Conservation (phyloP, 2,888 invertebrate genomes). For the Scaptomyza caliginosa region DNA sequence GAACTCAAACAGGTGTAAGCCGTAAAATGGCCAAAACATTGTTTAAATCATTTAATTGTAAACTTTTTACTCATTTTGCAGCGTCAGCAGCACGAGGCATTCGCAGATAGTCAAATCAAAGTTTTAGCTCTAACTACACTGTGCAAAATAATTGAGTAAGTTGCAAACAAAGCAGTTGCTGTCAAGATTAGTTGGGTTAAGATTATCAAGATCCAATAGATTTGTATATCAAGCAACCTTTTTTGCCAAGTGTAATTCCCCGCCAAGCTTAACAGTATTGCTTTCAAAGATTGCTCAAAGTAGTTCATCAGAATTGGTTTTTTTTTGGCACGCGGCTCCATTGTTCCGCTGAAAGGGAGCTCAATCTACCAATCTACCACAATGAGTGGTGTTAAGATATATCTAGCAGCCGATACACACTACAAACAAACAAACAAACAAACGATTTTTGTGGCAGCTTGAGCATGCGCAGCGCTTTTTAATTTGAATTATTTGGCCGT, state of each 20-base stretch:
- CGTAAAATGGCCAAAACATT: slow-evolving; percentile 76
- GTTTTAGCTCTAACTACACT: slow-evolving; percentile 7
- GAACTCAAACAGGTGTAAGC: slow-evolving; percentile 79
- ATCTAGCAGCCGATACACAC: slow-evolving; percentile 34
- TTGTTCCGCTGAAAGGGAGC: slow-evolving; percentile 40
- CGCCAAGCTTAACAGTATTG: slow-evolving; percentile 4
- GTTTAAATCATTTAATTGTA: slow-evolving; percentile 80
- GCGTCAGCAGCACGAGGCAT: slow-evolving; percentile 47
- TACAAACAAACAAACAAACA: background rate
- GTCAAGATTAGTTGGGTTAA: too few relatives aligned
- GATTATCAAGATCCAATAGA: too few relatives aligned
- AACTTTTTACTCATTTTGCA: slow-evolving; percentile 53
- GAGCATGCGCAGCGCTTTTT: slow-evolving; percentile 69
- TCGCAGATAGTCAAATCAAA: slow-evolving; percentile 21
- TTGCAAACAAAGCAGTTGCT: too few relatives aligned
- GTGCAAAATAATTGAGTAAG: background rate
- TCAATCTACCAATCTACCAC: background rate
- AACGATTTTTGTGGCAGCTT: slow-evolving; percentile 4
- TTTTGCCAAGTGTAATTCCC: slow-evolving; percentile 1
- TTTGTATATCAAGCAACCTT: too few relatives aligned
- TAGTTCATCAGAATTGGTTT: slow-evolving; percentile 68
- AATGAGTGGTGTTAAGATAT: slow-evolving; percentile 60
- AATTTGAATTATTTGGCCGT: slow-evolving; percentile 83
- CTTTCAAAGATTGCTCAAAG: slow-evolving; percentile 47
- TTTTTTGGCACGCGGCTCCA: slow-evolving; percentile 75